Evolutionary conservation across 2,113 vertebrate species (phyloP), one percentile per base, ranked within the genome.

Genomic region (Prietella phreatophila): DNA sequence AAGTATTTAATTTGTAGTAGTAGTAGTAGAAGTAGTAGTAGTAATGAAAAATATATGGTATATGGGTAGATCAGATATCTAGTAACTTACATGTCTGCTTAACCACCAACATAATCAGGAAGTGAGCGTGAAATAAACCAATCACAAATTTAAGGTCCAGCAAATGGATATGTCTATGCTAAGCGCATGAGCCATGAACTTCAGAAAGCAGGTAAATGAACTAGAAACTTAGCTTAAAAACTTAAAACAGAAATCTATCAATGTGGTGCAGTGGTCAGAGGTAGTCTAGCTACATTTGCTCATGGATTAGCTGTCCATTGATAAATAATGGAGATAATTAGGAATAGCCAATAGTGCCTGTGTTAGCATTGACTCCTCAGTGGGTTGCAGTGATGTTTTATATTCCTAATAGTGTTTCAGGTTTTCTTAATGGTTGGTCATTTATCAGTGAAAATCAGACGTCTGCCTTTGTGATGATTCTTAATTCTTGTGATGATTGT

Each of bases 241-340:
- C 76, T 55, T 79, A 79, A 80, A 55, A 56, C 50, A 55, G 42
- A 78, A 50, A 80, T 80, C 25, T 30, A 80, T 80, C 47, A 80
- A 80, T 33, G 76, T 55, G 27, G 14, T 80, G 14, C 7, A 4
- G n/a, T 30, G 27, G 76, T 50, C 15, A 20, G n/a, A 80, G 76
- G 76, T 50, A 56, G 6, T 56, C 76, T 30, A 80, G 76, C 50
- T 30, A 56, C 76, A 80, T 80, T 80, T 80, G 76, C 50, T 80
- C 50, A 80, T 80, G 76, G 76, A 80, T 80, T 80, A 55, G 14
- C 50, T 80, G 27, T 80, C 76, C 76, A 80, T 55, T 55, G 50
- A 55, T 11, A 78, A 78, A 80, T 55, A 80, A 80, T 80, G 76
- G 50, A 30, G 76, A 80, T 80, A 80, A 80, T 80, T 80, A 55